Conservation (phyloP, 1,140 invertebrate species). For the Teleogryllus occipitalis region DNA sequence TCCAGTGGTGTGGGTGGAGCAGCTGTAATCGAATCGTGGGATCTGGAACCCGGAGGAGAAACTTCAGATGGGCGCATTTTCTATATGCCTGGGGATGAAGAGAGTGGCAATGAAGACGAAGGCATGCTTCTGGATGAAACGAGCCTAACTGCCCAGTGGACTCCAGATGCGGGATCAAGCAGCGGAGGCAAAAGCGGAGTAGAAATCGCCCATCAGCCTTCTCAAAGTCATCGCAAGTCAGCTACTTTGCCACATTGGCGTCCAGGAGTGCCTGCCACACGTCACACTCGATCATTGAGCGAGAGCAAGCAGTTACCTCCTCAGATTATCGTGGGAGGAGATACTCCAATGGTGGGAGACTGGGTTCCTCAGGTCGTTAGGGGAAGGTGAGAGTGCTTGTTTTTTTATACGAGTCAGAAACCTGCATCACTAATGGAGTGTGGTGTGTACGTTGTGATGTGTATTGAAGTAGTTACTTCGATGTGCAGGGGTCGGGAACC, state of each 20-base stretch:
- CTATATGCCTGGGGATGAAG: conserved; percentile 15
- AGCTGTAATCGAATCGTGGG: neutral
- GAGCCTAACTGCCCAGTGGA: conserved; percentile 18
- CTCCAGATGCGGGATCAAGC: neutral
- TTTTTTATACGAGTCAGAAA: no score
- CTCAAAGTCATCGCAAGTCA: conserved; percentile 27
- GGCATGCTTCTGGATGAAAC: conserved; percentile 15
- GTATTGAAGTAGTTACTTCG: neutral
- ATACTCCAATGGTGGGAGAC: neutral
- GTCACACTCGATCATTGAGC: conserved; percentile 30
- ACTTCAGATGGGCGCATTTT: neutral
- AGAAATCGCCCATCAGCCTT: neutral
- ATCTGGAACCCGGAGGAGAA: neutral
- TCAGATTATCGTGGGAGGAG: neutral
- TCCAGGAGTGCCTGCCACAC: conserved; percentile 17
- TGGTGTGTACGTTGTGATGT: no score
- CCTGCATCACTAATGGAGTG: no score
- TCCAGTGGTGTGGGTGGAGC: neutral
- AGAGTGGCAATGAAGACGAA: conserved; percentile 6
- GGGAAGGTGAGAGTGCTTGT: neutral
- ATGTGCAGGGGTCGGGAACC: neutral
- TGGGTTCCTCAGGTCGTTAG: neutral
- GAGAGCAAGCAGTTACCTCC: conserved; percentile 28
- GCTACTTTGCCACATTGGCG: conserved; percentile 27
- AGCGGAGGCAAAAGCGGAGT: neutral